Evolutionary conservation across 1,140 invertebrate species (phyloP), one percentile per base, ranked within the genome.

Genomic region (Drosophila oshimai): DNA sequence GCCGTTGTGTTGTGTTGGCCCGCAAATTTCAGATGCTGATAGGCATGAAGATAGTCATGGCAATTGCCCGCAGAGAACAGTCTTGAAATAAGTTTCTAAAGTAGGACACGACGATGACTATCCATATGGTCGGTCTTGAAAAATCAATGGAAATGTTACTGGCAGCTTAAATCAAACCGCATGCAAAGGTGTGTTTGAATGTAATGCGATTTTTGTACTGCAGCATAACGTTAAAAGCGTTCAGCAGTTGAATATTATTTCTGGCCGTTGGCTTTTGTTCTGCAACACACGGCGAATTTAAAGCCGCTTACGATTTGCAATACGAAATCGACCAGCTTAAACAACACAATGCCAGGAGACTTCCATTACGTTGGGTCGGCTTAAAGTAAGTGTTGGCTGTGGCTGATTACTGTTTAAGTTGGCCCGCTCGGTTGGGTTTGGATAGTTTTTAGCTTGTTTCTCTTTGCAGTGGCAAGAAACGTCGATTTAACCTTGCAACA

Each of bases 251-350:
- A 22, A 60, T 60, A 60, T 33, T 58, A 42, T 42, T 37, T 20
- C 33, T 37, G 15, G 6, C 57, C 46, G 24, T 62, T 60, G 57
- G 34, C 34, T 60, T 60, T 60, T 31, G 24, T 34, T 62, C n/a
- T 29, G 57, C 24, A 31, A 24, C 46, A 51, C 20, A 49, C 7
- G 24, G n/a, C 7, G 60, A 65, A 24, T 65, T 65, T 49, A 65
- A 65, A 65, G 58, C 58, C 5, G 61, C 42, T 65, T 65, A 50
- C 44, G 29, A 60, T 65, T 39, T 49, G 41, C 41, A 65, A 65
- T 64, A 64, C 62, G 58, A 64, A 65, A 65, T 64, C 58, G 34
- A 49, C 31, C 34, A 65, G 61, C 45, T 64, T 50, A 60, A 49
- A 28, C 20, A 18, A 41, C 28, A 22, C 18, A 39, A 17, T 26